Conservation (phyloP, 2,888 invertebrate genomes). For the Hirtodrosophila confusa region DNA sequence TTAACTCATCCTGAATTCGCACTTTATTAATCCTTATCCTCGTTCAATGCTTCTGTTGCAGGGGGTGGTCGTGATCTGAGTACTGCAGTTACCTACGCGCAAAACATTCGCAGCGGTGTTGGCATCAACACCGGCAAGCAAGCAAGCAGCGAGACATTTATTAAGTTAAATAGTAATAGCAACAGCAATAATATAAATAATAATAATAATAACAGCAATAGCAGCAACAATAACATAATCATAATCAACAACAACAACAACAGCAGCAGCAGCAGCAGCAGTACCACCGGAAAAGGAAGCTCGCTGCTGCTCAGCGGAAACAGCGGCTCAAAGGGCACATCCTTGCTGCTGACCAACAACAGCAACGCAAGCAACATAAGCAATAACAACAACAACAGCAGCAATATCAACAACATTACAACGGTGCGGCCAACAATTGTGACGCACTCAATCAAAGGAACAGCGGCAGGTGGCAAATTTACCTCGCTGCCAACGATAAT, state of each 20-base stretch:
- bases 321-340: constrained; percentile 27
- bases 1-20: too few relatives aligned
- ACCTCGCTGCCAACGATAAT: constrained; percentile 54
- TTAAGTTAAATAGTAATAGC: constrained; percentile 54
- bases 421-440: constrained; percentile 38
- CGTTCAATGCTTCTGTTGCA: constrained; percentile 76
- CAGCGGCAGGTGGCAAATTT: constrained; percentile 55
- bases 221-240: constrained; percentile 62
- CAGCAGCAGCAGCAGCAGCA: constrained; percentile 18
- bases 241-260: constrained; percentile 79
- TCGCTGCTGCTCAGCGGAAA: constrained; percentile 39
- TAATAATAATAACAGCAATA: constrained; percentile 19
- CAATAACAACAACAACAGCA: constrained; percentile 25
- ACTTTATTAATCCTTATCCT: neutral
- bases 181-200: constrained; percentile 75
- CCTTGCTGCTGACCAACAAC: constrained; percentile 39
- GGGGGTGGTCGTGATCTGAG: constrained; percentile 95
- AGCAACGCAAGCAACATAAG: constrained; percentile 23
- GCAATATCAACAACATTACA: constrained; percentile 12
- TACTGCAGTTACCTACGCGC: constrained; percentile 89
- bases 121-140: constrained; percentile 62
- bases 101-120: constrained; percentile 83
- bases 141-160: constrained; percentile 17
- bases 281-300: constrained; percentile 8
- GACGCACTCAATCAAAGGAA: constrained; percentile 44